Base-by-base conservation (phyloP, 2,113 vertebrate species). In the Porphyrio hochstetteri region DNA sequence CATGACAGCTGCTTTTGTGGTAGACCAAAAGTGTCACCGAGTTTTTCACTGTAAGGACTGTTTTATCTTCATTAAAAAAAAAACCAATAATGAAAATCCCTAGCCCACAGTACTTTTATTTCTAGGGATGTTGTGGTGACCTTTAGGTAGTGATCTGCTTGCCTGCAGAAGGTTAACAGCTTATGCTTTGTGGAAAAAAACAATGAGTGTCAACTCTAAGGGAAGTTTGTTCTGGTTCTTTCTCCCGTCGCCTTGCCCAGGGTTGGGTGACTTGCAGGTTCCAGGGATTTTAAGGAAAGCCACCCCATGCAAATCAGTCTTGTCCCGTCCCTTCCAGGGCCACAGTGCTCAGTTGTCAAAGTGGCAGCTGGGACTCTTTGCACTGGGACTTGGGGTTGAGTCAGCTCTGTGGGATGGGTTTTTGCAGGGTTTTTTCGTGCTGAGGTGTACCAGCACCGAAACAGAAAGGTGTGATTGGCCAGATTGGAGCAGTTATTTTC, bases 341-440 rank as follows among this genome's bases (percentile, higher is more conserved):
- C 23, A 14, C 52, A 16, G 70, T 9, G 3, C 56, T 48, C 57
- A 5, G 48, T 13, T 40, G 24, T 42, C 55, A 38, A 19, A 36
- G 48, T 81, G 55, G 36, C 21, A 21, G 59, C 20, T 31, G 63
- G 57, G 74, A n/a, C 25, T 1, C n/a, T 75, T n/a, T 46, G 29
- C 0, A 1, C 0, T 68, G 75, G 64, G 18, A 13, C 27, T 53
- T n/a, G 0, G 31, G 18, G 16, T 50, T 33, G 57, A 59, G 86
- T 65, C 57, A n/a, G 61, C 48, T 52, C 27, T 50, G 67, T 63
- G 31, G 28, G 38, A 24, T 57, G n/a, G 13, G 5, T 83, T 38
- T 77, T 24, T 24, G 25, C 44, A 46, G 77, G 21, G 5, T 4
- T 70, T 72, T 72, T 40, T n/a, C 20, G 1, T 28, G 38, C 75